Base-by-base conservation (phyloP, 2,888 invertebrate genomes). In the Microctonus brassicae region DNA sequence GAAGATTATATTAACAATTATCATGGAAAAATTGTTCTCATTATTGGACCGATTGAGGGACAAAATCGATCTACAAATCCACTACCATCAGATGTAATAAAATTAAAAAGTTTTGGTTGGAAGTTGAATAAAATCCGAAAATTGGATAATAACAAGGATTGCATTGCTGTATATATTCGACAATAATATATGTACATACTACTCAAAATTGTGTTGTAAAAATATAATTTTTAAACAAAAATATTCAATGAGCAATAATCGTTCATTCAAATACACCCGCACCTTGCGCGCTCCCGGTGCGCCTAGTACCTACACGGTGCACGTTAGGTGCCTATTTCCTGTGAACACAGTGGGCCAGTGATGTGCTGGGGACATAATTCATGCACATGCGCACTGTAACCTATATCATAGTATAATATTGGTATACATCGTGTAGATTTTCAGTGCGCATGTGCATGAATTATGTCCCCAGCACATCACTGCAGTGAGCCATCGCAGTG, bases 31-130 rank as follows among this genome's bases (percentile, higher is more conserved):
- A 89, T 92, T 73, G 84, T 96, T 65, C 89, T 96, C 80, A 91
- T 96, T 17, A 92, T 95, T 74, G 95, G 95, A 0, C 95, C 95
- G 0, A 90, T 88, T 1, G 88, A 90, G 24, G 90, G 90, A 5
- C 88, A 90, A 68, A 90, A 91, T 11, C 91, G 92, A 7, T 92
- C 93, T 79, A 94, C 94, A 0, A 92, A 94, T 80, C 95, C 95
- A 0, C 88, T 89, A 78, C 94, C 95, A 0, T 91, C 94, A 77
- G 90, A 90, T 63, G 87, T 4, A 17, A 20, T 89, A 0, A 88
- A 92, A 70, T 89, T 91, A 68, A 84, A 88, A 0, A 73, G 77
- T 4, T 72, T 81, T 0, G 86, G 88, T 1, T 95, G 94, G 94
- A 82, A 77, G 33, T 83, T 94, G 10, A 82, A 86, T n/a, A 85